Evolutionary conservation across 2,888 invertebrate genomes (phyloP), one percentile per base, ranked within the genome.

Genomic region (Hypena proboscidalis): DNA sequence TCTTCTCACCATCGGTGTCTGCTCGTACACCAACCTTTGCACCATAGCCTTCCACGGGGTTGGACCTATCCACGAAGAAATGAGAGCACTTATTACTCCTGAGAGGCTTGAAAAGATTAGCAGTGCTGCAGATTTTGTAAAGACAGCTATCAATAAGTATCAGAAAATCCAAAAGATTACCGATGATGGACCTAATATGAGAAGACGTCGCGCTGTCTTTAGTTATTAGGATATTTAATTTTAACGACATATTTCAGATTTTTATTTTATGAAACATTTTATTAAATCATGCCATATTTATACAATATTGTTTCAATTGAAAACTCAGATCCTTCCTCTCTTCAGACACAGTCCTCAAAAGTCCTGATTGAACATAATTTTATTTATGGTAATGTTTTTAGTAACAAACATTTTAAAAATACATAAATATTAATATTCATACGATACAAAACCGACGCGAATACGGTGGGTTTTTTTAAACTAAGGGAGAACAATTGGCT

Each of bases 1-100:
- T 4, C 39, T 85, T 1, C 51, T 88, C 1, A 90, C 90, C 1
- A 58, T 90, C 2, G 85, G 82, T 7, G 77, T 94, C 0, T 95
- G 94, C 67, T 88, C 92, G 0, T 90, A 93, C 50, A 94, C 94
- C 0, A 92, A 93, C 4, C 65, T 94, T 8, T 95, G 94, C 68
- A 86, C 87, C 2, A 92, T 94, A 38, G 85, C 84, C 0, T 93
- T 93, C 70, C 65, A 94, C 40, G 94, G 94, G 39, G 88, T 92
- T 6, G 92, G 94, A 7, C 91, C 92, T 0, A 93, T 94, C 48
- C 88, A 82, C 25, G 89, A 90, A 58, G 85, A 93, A 42, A 92
- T 94, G 74, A 85, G 93, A 11, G 75, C 92, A 0, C 77, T 92
- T 5, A 90, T 94, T 55, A 92, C 92, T 0, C 92, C 93, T 0